phyloP scores from a whole-genome alignment of 2,113 vertebrate species.

The Anthoscopus minutus region DNA sequence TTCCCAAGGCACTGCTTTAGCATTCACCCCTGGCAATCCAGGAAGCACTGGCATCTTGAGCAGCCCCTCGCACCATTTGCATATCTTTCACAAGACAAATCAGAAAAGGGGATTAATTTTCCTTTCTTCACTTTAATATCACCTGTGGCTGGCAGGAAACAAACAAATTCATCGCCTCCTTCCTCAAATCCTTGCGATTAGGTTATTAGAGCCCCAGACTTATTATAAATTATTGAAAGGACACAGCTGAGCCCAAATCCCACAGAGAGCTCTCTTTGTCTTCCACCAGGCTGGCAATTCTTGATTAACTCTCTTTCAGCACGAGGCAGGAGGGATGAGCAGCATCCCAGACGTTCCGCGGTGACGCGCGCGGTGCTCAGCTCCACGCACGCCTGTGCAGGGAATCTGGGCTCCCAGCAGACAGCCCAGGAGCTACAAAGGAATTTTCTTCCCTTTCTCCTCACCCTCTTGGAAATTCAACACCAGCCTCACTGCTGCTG shows the following conservation, averaged over 20 bases:
- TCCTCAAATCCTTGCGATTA: constrained; percentile 28
- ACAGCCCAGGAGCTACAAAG: neutral
- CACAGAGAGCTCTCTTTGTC: neutral
- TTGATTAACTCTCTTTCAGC: neutral
- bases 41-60: neutral
- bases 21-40: neutral
- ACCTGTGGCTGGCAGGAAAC: constrained; percentile 32
- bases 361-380: neutral
- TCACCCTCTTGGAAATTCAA: neutral
- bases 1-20: neutral
- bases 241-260: constrained; percentile 34
- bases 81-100: constrained; percentile 32
- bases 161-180: constrained; percentile 20
- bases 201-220: constrained; percentile 17
- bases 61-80: neutral
- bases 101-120: constrained; percentile 32
- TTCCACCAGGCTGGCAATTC: neutral
- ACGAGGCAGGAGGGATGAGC: neutral
- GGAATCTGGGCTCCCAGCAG: neutral
- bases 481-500: neutral
- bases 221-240: constrained; percentile 31
- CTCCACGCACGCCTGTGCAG: neutral
- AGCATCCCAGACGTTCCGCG: fast-evolving
- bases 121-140: neutral
- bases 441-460: neutral